phyloP scores from a whole-genome alignment of 2,113 vertebrate genomes.

The Cercocebus atys region DNA sequence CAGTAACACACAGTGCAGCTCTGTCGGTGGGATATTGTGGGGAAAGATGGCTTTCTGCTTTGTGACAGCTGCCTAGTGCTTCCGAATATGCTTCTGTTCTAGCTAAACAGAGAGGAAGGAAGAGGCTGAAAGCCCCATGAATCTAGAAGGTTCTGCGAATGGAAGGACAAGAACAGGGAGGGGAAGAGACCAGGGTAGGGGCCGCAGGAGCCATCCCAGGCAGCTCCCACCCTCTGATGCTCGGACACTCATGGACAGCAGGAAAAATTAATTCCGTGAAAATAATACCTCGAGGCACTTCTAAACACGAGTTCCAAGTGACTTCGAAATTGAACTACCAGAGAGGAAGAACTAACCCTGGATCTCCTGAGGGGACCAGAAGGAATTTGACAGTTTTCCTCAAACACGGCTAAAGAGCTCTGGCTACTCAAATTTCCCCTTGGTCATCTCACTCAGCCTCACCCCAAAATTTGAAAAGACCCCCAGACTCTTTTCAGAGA shows the following conservation, averaged over 20 bases:
- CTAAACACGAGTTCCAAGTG: background rate
- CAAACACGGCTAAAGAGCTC: background rate
- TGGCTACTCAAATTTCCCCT: background rate
- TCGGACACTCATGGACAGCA: background rate
- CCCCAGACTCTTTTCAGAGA: background rate
- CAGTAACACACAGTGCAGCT: background rate
- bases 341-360: background rate
- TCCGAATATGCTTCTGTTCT: fast-evolving
- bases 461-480: background rate
- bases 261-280: background rate
- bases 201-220: background rate
- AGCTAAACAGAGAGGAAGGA: fast-evolving
- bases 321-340: background rate
- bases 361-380: background rate
- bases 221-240: background rate
- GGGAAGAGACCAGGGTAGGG: too few relatives aligned
- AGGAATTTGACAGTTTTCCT: background rate
- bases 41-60: background rate
- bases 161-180: fast-evolving
- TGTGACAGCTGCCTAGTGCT: fast-evolving
- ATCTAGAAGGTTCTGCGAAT: background rate
- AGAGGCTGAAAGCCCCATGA: fast-evolving
- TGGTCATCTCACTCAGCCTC: fast-evolving
- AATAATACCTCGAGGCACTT: background rate
- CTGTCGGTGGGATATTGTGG: fast-evolving